phyloP scores from a whole-genome alignment of 2,888 invertebrate species.

The Spodoptera picta region DNA sequence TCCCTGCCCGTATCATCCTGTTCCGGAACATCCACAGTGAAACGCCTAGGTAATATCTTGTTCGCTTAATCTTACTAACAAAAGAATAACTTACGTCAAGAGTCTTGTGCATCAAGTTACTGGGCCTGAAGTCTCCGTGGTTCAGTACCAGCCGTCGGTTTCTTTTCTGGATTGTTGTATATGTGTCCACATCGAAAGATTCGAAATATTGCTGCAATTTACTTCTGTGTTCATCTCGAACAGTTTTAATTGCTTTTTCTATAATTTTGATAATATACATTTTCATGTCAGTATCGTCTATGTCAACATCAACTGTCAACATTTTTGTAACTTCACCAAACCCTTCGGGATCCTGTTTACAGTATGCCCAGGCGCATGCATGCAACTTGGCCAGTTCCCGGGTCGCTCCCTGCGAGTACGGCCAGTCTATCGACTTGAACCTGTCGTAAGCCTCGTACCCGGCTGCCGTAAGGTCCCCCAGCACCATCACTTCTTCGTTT shows the following conservation, averaged over 20 bases:
- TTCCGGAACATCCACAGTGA: too few relatives aligned
- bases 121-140: slow-evolving; percentile 72
- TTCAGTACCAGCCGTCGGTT: slow-evolving; percentile 59
- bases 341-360: slow-evolving; percentile 65
- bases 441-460: slow-evolving; percentile 71
- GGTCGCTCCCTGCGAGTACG: slow-evolving; percentile 67
- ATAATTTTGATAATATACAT: slow-evolving; percentile 27
- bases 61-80: too few relatives aligned
- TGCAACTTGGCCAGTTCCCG: slow-evolving; percentile 76
- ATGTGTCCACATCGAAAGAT: slow-evolving; percentile 13
- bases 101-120: slow-evolving; percentile 62
- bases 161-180: slow-evolving; percentile 42
- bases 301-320: slow-evolving; percentile 44
- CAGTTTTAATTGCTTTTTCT: slow-evolving; percentile 39
- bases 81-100: slow-evolving; percentile 42
- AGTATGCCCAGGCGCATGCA: slow-evolving; percentile 72
- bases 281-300: slow-evolving; percentile 10
- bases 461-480: slow-evolving; percentile 69
- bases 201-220: slow-evolving; percentile 56
- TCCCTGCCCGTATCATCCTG: too few relatives aligned
- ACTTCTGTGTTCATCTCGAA: slow-evolving; percentile 59
- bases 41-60: too few relatives aligned
- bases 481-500: slow-evolving; percentile 69
- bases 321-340: slow-evolving; percentile 58
- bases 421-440: slow-evolving; percentile 70